phyloP scores from a whole-genome alignment of 2,888 invertebrate species.

The Eupithecia inturbata region DNA sequence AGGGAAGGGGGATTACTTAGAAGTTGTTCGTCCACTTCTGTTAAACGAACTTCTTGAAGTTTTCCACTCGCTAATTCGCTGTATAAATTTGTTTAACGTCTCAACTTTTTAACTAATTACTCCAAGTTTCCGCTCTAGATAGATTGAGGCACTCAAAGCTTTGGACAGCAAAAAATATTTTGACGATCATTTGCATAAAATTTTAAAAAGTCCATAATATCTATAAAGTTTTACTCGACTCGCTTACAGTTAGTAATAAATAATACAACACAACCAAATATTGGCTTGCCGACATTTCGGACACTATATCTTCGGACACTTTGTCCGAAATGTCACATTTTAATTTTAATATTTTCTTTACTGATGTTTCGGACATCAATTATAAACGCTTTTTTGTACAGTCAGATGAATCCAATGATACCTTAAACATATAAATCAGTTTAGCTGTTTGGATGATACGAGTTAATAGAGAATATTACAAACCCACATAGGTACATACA shows the following conservation, averaged over 20 bases:
- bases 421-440: too few relatives aligned
- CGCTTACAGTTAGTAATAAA: not conserved
- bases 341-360: too few relatives aligned
- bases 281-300: too few relatives aligned
- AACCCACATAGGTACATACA: too few relatives aligned
- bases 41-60: constrained; percentile 70
- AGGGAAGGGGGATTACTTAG: constrained; percentile 69
- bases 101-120: constrained; percentile 83
- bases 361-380: too few relatives aligned
- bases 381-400: too few relatives aligned
- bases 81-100: constrained; percentile 84
- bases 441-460: too few relatives aligned
- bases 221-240: not conserved
- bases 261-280: not conserved
- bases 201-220: constrained; percentile 8
- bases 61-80: constrained; percentile 79
- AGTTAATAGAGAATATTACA: too few relatives aligned
- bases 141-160: constrained; percentile 73
- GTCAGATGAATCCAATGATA: too few relatives aligned
- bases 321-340: too few relatives aligned
- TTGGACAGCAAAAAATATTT: constrained; percentile 51
- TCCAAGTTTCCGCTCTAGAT: constrained; percentile 66
- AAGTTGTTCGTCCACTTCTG: constrained; percentile 76
- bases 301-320: too few relatives aligned
- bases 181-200: constrained; percentile 4